These are phyloP conservation scores for Tenebrio molitor DNA, from an alignment of 1,140 invertebrate genomes.

Conservation along the genomic window DNA sequence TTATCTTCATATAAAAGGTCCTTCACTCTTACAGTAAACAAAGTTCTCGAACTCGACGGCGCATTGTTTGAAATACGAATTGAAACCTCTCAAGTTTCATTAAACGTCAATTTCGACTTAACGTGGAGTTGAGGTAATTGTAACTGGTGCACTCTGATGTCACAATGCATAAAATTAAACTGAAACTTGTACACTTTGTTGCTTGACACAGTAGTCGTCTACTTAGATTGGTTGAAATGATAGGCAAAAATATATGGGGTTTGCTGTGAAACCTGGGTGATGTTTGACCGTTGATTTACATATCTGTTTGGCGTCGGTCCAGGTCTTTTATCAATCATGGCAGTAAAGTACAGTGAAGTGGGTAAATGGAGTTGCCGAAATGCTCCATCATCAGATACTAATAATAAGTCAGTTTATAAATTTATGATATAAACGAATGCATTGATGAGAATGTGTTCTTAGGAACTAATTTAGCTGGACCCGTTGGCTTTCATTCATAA, in stretches of 20 bases:
- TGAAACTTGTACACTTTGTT: too few relatives aligned
- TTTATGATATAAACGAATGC: not conserved
- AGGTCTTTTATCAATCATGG: slow-evolving; percentile 19
- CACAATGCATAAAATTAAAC: slow-evolving; percentile 20
- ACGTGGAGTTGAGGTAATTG: not conserved
- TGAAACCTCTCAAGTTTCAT: slow-evolving; percentile 25
- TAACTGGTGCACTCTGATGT: not conserved
- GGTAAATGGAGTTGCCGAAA: slow-evolving; percentile 2
- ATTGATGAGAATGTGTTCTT: not conserved
- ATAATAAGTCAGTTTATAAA: slow-evolving; percentile 23
- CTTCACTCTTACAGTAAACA: slow-evolving; percentile 10
- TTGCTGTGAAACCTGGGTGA: too few relatives aligned
- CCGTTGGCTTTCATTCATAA: not conserved
- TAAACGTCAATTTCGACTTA: slow-evolving; percentile 29
- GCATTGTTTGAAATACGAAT: slow-evolving; percentile 16
- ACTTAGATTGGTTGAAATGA: too few relatives aligned
- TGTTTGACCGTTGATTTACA: not conserved
- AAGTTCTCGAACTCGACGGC: slow-evolving; percentile 14
- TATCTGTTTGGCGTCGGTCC: not conserved
- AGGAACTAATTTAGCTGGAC: not conserved
- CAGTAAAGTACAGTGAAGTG: slow-evolving; percentile 1
- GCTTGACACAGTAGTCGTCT: too few relatives aligned
- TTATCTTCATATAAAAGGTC: slow-evolving; percentile 16
- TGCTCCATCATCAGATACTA: slow-evolving; percentile 3
- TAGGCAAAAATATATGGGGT: too few relatives aligned